Percentiles rank a stretch among this genome's conserved stretches.
These are phyloP conservation scores for Microplitis deprimator DNA, from an alignment of 2,888 invertebrate genomes.

Conservation along the genomic window DNA sequence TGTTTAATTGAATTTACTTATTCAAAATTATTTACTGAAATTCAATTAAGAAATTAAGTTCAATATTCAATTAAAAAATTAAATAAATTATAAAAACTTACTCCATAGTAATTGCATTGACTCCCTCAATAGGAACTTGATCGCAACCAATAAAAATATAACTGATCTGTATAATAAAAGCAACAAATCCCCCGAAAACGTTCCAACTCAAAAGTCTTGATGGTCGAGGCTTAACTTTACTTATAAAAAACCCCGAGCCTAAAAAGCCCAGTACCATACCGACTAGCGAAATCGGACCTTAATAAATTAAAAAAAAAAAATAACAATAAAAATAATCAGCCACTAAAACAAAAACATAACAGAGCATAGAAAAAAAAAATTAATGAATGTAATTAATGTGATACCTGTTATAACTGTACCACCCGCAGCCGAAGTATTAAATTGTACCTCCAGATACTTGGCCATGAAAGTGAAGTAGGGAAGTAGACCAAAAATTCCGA, in stretches of 20 bases:
- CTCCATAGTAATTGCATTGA: slow-evolving; percentile 63
- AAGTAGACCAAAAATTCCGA: slow-evolving; percentile 77
- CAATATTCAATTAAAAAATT: neutral
- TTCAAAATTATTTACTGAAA: too few species aligned
- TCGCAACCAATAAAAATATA: slow-evolving; percentile 76
- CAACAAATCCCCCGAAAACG: slow-evolving; percentile 75
- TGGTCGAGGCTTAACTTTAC: slow-evolving; percentile 76
- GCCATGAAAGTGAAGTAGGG: slow-evolving; percentile 82
- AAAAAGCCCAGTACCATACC: slow-evolving; percentile 77
- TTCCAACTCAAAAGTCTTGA: slow-evolving; percentile 77
- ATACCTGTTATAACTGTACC: slow-evolving; percentile 80
- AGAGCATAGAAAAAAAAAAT: slow-evolving; percentile 3
- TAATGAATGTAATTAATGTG: neutral
- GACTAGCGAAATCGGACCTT: slow-evolving; percentile 74
- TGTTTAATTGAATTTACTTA: too few species aligned
- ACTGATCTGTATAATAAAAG: slow-evolving; percentile 73
- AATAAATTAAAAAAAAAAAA: slow-evolving; percentile 8
- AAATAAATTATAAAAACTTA: slow-evolving; percentile 53
- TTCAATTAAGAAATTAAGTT: neutral
- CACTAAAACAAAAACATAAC: neutral
- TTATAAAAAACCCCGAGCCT: slow-evolving; percentile 75
- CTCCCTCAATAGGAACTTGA: slow-evolving; percentile 66
- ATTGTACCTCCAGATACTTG: slow-evolving; percentile 84
- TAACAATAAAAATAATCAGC: slow-evolving; percentile 6
- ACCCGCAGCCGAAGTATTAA: slow-evolving; percentile 76